Percentiles rank a stretch among this genome's conserved stretches.
phyloP scores from a whole-genome alignment of 2,113 vertebrate genomes.

The Planiliza haematocheilus region DNA sequence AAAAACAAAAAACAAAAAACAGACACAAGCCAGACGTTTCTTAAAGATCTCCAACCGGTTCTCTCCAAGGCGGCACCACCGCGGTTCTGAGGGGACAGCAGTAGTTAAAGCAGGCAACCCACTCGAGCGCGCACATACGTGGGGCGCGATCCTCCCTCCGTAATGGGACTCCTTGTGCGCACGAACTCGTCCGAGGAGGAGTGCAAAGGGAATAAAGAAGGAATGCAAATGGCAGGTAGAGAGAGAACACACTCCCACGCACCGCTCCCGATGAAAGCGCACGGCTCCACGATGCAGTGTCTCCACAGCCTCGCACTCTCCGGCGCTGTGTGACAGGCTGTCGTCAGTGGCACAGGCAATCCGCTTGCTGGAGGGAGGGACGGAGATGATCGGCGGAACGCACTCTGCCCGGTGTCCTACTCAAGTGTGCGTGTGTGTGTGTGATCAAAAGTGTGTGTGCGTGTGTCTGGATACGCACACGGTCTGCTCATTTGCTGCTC shows the following conservation, averaged over 20 bases:
- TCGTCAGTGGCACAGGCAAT: constrained; percentile 64
- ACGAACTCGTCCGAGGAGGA: constrained; percentile 50
- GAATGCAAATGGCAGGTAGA: constrained; percentile 63
- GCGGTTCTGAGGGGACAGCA: constrained; percentile 32
- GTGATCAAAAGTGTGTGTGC: constrained; percentile 16
- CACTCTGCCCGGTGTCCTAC: constrained; percentile 62
- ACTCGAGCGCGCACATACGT: not conserved
- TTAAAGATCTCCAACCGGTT: constrained; percentile 41
- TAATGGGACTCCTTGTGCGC: constrained; percentile 58
- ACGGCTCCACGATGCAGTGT: constrained; percentile 54
- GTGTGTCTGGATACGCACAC: constrained; percentile 13
- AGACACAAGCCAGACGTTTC: constrained; percentile 7
- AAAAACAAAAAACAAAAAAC: not conserved
- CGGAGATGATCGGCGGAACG: constrained; percentile 60
- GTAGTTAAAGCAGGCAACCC: constrained; percentile 28
- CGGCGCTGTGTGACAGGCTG: constrained; percentile 61
- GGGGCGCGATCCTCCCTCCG: constrained; percentile 47
- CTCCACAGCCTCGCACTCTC: constrained; percentile 50
- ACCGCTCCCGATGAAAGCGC: constrained; percentile 41
- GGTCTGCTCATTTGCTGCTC: constrained; percentile 3
- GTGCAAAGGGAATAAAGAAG: constrained; percentile 19
- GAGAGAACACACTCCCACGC: constrained; percentile 77
- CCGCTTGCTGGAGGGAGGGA: constrained; percentile 65
- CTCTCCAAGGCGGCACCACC: constrained; percentile 31
- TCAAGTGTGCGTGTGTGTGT: constrained; percentile 38